Evolutionary conservation across 2,113 vertebrate species (phyloP).

Genomic region (Sinocyclocheilus grahami): DNA sequence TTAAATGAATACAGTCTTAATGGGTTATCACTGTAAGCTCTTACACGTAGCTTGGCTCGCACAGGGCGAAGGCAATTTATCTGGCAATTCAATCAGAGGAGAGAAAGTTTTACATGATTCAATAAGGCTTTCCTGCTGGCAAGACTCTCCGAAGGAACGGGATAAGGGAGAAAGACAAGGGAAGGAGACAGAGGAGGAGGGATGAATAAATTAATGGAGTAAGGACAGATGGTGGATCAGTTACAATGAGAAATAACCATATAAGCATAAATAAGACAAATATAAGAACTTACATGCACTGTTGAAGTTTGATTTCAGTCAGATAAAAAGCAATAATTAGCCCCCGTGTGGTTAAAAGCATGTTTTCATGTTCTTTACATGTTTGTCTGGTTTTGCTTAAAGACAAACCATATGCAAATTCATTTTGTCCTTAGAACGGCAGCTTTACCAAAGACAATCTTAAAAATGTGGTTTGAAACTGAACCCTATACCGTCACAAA

Average conservation of each 20-base stretch:
- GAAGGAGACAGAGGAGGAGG: background rate
- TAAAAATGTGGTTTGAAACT: too few species aligned
- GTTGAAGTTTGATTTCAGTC: background rate
- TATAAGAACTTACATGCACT: background rate
- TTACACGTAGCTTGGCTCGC: conserved; percentile 42
- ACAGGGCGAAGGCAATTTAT: conserved; percentile 52
- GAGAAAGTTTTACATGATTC: conserved; percentile 50
- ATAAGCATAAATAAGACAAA: background rate
- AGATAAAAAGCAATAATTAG: background rate
- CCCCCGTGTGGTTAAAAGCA: background rate
- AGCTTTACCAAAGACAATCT: too few species aligned
- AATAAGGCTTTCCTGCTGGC: conserved; percentile 44
- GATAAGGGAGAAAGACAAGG: background rate
- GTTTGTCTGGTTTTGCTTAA: background rate
- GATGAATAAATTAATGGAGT: background rate
- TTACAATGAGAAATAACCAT: background rate
- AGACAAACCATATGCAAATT: too few species aligned
- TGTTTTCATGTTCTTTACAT: background rate
- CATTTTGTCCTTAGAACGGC: too few species aligned
- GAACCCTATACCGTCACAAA: too few species aligned
- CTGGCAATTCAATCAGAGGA: conserved; percentile 53
- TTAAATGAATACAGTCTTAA: conserved; percentile 67
- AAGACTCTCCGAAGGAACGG: background rate
- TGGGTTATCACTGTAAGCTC: conserved; percentile 63
- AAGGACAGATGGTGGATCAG: background rate